phyloP scores from a whole-genome alignment of 2,113 vertebrate genomes.

The Apistogramma diplotaenia region DNA sequence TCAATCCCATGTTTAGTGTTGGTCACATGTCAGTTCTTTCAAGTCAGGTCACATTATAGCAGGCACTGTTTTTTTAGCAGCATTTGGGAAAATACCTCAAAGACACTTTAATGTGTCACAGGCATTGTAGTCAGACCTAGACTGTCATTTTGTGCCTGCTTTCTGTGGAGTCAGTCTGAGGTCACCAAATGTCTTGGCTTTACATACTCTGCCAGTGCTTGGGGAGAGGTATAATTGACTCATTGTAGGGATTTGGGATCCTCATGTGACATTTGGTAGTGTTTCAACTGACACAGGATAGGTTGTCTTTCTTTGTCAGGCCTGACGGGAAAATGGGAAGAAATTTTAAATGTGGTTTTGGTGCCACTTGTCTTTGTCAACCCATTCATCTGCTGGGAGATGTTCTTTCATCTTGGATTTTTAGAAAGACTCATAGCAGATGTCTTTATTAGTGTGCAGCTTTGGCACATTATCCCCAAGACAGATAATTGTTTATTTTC shows the following conservation, averaged over 20 bases:
- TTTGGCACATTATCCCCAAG: neutral
- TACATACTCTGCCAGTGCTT: constrained; percentile 45
- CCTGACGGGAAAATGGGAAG: constrained; percentile 30
- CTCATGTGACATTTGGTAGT: constrained; percentile 42
- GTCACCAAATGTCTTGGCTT: constrained; percentile 43
- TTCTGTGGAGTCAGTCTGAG: constrained; percentile 43
- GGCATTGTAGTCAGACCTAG: constrained; percentile 35
- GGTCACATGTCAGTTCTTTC: constrained; percentile 1
- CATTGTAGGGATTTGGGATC: constrained; percentile 44
- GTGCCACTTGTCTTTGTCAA: constrained; percentile 36
- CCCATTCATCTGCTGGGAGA: neutral
- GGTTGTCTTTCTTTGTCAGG: constrained; percentile 32
- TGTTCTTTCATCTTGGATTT: constrained; percentile 5
- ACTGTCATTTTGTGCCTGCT: constrained; percentile 33
- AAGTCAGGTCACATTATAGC: neutral
- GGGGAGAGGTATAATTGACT: constrained; percentile 58
- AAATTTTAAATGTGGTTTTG: constrained; percentile 35
- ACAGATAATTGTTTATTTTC: constrained; percentile 15
- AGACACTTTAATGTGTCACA: constrained; percentile 51
- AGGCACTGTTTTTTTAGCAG: neutral
- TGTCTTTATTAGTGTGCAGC: constrained; percentile 8
- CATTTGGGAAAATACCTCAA: constrained; percentile 41
- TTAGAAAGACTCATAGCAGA: constrained; percentile 5
- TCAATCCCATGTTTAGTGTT: neutral
- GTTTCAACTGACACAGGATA: constrained; percentile 41